Percentiles rank a stretch among this genome's conserved stretches.
phyloP scores from a whole-genome alignment of 2,888 invertebrate genomes.

The Bellardia pandia region DNA sequence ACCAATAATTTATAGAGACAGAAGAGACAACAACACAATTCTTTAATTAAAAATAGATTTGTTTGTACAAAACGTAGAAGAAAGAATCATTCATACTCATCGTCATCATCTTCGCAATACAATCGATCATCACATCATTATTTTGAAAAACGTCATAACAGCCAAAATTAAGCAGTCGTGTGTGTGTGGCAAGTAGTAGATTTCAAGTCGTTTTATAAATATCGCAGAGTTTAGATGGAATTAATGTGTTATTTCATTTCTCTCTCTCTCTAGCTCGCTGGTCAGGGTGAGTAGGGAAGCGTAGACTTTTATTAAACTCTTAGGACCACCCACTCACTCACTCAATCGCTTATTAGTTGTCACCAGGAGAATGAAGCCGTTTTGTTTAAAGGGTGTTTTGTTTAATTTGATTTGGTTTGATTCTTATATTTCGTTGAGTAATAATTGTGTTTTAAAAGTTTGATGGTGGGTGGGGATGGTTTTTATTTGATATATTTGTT shows the following conservation, averaged over 20 bases:
- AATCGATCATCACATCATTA: slow-evolving; percentile 48
- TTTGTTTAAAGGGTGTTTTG: background rate
- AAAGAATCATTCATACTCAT: slow-evolving; percentile 68
- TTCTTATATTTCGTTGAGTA: slow-evolving; percentile 17
- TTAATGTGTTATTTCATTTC: background rate
- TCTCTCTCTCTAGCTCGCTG: background rate
- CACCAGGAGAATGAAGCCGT: slow-evolving; percentile 43
- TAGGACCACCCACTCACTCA: background rate
- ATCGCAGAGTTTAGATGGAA: slow-evolving; percentile 14
- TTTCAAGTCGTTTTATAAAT: slow-evolving; percentile 16
- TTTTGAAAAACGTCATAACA: slow-evolving; percentile 31
- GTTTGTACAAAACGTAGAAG: slow-evolving; percentile 51
- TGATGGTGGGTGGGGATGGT: slow-evolving; percentile 29
- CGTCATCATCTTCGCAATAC: slow-evolving; percentile 50
- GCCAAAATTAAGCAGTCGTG: background rate
- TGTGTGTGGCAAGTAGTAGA: background rate
- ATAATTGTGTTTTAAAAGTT: slow-evolving; percentile 1
- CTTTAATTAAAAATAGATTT: slow-evolving; percentile 12
- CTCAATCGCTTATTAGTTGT: background rate
- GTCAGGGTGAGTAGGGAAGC: background rate
- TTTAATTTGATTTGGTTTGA: slow-evolving; percentile 16
- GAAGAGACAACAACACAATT: slow-evolving; percentile 56
- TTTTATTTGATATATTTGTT: slow-evolving; percentile 1
- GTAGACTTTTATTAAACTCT: background rate
- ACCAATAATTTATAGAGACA: slow-evolving; percentile 55